Percentiles rank a stretch among this genome's conserved stretches.
These are phyloP conservation scores for Crossoptilon crossoptilon DNA, from an alignment of 2,797 vertebrate genomes.

Conservation along the genomic window DNA sequence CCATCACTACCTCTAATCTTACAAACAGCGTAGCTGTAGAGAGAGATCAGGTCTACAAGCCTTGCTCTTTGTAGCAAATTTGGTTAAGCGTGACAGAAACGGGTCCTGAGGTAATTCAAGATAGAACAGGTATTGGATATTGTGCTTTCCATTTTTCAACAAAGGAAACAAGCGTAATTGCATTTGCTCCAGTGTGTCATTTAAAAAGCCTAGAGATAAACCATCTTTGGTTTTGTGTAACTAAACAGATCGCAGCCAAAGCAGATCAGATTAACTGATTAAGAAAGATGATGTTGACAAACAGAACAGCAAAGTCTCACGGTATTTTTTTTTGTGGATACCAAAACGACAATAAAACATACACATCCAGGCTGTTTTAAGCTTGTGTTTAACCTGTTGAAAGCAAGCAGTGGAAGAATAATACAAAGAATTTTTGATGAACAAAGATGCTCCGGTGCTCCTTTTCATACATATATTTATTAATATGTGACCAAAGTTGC, in stretches of 20 bases:
- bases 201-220: not conserved
- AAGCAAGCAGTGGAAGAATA: not conserved
- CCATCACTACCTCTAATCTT: not conserved
- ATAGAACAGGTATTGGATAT: slow-evolving; percentile 3
- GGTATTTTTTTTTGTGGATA: not conserved
- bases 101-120: slow-evolving; percentile 31
- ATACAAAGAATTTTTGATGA: not conserved
- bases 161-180: slow-evolving; percentile 10
- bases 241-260: slow-evolving; percentile 18
- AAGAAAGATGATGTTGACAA: slow-evolving; percentile 27
- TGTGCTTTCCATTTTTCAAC: slow-evolving; percentile 20
- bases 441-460: not conserved
- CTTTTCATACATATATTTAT: not conserved
- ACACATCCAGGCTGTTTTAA: not conserved
- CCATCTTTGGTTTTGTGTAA: not conserved
- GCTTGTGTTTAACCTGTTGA: not conserved
- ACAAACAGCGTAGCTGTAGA: not conserved
- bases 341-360: not conserved
- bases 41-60: not conserved
- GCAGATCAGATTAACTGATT: not conserved
- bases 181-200: not conserved
- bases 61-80: not conserved
- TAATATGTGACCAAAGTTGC: not conserved
- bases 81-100: not conserved
- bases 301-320: not conserved